Percentiles rank a stretch among this genome's conserved stretches.
phyloP scores from a whole-genome alignment of 1,140 invertebrate species.

The Polypedilum pembai region DNA sequence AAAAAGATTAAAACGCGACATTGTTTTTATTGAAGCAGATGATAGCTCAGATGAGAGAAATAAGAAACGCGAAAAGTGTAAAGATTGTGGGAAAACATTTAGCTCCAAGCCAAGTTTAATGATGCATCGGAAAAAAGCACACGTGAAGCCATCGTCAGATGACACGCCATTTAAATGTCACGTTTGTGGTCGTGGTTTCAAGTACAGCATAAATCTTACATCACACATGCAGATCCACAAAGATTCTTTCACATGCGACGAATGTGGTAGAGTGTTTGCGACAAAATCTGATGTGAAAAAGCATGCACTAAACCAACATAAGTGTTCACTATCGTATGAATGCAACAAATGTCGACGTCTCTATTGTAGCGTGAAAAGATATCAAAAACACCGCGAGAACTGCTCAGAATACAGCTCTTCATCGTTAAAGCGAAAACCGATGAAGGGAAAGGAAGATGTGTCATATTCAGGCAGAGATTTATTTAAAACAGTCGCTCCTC shows the following conservation, averaged over 20 bases:
- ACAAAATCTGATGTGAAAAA: conserved; percentile 37
- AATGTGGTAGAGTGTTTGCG: conserved; percentile 37
- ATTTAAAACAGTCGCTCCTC: conserved; percentile 44
- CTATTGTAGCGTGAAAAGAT: conserved; percentile 36
- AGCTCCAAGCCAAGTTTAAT: conserved; percentile 47
- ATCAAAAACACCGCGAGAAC: conserved; percentile 36
- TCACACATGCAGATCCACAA: conserved; percentile 43
- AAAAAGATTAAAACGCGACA: conserved; percentile 34
- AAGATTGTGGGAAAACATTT: conserved; percentile 38
- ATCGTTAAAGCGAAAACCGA: conserved; percentile 23
- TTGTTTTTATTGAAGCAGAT: conserved; percentile 30
- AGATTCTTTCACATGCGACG: conserved; percentile 34
- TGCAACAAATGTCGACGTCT: conserved; percentile 41
- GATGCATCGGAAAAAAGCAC: conserved; percentile 44
- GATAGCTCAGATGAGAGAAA: conserved; percentile 36
- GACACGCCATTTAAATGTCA: conserved; percentile 44
- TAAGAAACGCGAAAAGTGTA: conserved; percentile 37
- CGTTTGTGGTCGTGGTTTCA: conserved; percentile 42
- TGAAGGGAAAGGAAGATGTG: conserved; percentile 30
- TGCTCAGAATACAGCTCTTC: conserved; percentile 29
- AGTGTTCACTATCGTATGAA: conserved; percentile 34
- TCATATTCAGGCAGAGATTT: conserved; percentile 38
- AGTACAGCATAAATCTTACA: conserved; percentile 41
- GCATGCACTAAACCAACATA: conserved; percentile 38
- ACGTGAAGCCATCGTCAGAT: conserved; percentile 52